phyloP scores from a whole-genome alignment of 2,888 invertebrate species.

The Philopedon plagiatum region DNA sequence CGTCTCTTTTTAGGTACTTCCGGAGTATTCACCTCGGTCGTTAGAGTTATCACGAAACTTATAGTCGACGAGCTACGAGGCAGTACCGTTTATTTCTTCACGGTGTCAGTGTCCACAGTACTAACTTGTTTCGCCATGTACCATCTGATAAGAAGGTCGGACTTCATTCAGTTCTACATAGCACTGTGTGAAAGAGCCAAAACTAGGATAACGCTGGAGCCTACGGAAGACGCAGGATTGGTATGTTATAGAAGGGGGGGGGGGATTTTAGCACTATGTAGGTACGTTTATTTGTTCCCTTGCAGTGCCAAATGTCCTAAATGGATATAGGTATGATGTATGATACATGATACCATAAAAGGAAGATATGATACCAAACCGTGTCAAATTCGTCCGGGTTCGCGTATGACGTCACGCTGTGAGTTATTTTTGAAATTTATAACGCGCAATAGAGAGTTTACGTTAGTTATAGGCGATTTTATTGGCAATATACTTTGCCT shows the following conservation, averaged over 20 bases:
- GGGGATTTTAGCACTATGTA: background rate
- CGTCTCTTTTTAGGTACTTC: conserved; percentile 81
- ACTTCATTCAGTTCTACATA: conserved; percentile 88
- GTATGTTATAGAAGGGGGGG: conserved; percentile 67
- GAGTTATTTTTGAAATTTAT: too few species aligned
- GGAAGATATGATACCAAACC: too few species aligned
- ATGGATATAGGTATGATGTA: too few species aligned
- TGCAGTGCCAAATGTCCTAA: too few species aligned
- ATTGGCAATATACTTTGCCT: too few species aligned
- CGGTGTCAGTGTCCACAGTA: conserved; percentile 83
- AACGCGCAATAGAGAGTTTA: too few species aligned
- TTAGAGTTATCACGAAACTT: conserved; percentile 87
- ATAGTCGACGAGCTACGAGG: conserved; percentile 82
- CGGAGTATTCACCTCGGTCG: conserved; percentile 88
- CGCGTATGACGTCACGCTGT: too few species aligned
- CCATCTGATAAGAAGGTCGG: conserved; percentile 82
- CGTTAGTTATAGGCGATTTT: too few species aligned
- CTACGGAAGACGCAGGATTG: conserved; percentile 87
- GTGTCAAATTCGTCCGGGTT: too few species aligned
- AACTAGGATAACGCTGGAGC: conserved; percentile 84
- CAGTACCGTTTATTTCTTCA: conserved; percentile 91
- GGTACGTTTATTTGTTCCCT: too few species aligned
- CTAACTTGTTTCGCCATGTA: conserved; percentile 84
- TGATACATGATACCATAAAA: too few species aligned
- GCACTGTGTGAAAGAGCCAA: conserved; percentile 81